Base-by-base conservation (phyloP, 2,113 vertebrate species). In the Astatoreochromis straeleni region DNA sequence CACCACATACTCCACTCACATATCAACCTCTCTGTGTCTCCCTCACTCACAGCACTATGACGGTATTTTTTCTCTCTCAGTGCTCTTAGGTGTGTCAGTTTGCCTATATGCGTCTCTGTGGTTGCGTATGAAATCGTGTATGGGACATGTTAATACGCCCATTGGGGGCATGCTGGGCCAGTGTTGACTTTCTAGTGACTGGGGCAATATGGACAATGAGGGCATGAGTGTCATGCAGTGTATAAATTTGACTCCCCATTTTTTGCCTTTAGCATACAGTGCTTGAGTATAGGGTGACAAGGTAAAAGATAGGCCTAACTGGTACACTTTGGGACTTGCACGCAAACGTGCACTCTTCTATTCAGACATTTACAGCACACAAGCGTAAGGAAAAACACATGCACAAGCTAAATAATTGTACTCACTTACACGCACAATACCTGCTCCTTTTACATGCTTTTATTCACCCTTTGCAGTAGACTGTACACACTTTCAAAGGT, bases 101-200 rank as follows among this genome's bases (percentile, higher is more conserved):
- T 31, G 73, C 51, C 33, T 73, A 40, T 84, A 42, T 86, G 26
- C 10, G 10, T 78, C 38, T 80, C 40, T 81, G 13, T 82, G 73
- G n/a, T 65, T 87, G 24, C 75, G 21, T 54, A 17, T 38, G 45
- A 21, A 82, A 54, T 16, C 42, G 51, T 84, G 75, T 91, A 78
- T 86, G 7, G 65, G 26, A 45, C 9, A 17, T 33, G 81, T 86
- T 83, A 51, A 57, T 86, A 55, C 57, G 60, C 84, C 68, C 70
- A 35, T 31, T 57, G 65, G 87, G 82, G 73, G 85, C 80, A 73
- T 85, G 78, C 82, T 94, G 89, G 87, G 70, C 80, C 42, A 51
- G 63, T 92, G 91, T 90, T 87, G 84, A 88, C 86, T 95, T 91
- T 94, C 92, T 83, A 81, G 80, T 82, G 85, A 85, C 75, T 10